Conservation (phyloP, 2,888 invertebrate species). For the Cryptophagus acutangulus region DNA sequence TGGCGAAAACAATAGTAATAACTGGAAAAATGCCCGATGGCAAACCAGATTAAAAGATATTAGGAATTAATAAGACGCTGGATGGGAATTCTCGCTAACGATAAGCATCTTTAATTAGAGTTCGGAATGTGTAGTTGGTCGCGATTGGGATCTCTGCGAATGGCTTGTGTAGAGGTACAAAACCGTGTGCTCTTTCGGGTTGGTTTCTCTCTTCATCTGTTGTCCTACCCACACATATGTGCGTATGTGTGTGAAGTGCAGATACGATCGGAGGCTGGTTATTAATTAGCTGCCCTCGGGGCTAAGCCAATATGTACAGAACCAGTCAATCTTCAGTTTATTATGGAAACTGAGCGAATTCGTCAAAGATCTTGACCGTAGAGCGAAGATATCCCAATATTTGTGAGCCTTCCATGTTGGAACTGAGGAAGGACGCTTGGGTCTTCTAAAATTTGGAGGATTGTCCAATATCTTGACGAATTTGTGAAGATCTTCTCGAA, state of each 20-base stretch:
- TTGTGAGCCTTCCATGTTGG: too few species aligned
- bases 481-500: background rate
- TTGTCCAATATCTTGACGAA: background rate
- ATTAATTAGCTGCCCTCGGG: conserved; percentile 34
- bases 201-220: conserved; percentile 14
- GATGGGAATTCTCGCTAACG: conserved; percentile 43
- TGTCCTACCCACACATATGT: too few species aligned
- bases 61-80: conserved; percentile 45
- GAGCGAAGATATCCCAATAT: too few species aligned
- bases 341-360: too few species aligned
- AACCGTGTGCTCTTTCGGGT: conserved; percentile 10
- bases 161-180: too few species aligned
- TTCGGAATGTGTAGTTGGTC: conserved; percentile 34
- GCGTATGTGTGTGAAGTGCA: conserved; percentile 22
- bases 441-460: too few species aligned
- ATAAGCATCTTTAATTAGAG: conserved; percentile 39
- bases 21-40: conserved; percentile 37
- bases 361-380: too few species aligned
- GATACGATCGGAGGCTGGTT: conserved; percentile 25
- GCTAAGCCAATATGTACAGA: conserved; percentile 30
- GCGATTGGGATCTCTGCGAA: conserved; percentile 34
- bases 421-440: too few species aligned
- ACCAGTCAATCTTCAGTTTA: too few species aligned
- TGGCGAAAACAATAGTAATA: conserved; percentile 34
- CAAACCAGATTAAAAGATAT: conserved; percentile 39